phyloP scores from a whole-genome alignment of 2,888 invertebrate species.

The Hydriomena furcata region DNA sequence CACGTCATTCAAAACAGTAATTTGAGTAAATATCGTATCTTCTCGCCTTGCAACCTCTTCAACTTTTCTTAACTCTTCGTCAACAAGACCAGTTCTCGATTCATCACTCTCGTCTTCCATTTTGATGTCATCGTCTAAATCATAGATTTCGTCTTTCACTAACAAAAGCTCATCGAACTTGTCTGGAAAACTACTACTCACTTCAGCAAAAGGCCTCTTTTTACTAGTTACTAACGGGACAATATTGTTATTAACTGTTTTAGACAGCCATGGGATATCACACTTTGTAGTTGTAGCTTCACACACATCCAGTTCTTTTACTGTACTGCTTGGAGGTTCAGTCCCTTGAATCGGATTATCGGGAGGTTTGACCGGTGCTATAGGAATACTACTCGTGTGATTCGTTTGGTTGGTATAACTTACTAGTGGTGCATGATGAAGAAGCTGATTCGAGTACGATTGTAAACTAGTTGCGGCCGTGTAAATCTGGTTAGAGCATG shows the following conservation, averaged over 20 bases:
- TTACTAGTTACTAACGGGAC: conserved; percentile 67
- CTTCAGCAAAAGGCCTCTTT: conserved; percentile 74
- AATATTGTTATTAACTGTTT: conserved; percentile 77
- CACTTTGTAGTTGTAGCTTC: conserved; percentile 62
- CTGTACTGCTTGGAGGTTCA: conserved; percentile 76
- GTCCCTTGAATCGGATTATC: conserved; percentile 78
- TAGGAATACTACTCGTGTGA: conserved; percentile 75
- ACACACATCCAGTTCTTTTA: conserved; percentile 64
- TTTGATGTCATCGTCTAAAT: conserved; percentile 25
- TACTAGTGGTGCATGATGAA: conserved; percentile 68
- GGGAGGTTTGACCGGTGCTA: conserved; percentile 75
- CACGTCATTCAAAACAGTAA: conserved; percentile 75
- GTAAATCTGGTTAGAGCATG: conserved; percentile 23
- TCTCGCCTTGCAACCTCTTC: conserved; percentile 71
- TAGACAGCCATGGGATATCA: conserved; percentile 79
- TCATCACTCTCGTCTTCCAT: conserved; percentile 38
- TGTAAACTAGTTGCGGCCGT: conserved; percentile 29
- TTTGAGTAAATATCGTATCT: conserved; percentile 75
- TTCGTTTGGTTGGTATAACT: conserved; percentile 65
- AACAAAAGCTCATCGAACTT: conserved; percentile 58
- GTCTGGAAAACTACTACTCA: conserved; percentile 65
- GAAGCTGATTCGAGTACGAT: conserved; percentile 61
- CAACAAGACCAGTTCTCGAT: conserved; percentile 44
- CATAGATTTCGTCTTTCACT: conserved; percentile 43
- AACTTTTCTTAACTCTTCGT: conserved; percentile 57